phyloP scores from a whole-genome alignment of 2,888 invertebrate genomes.

The Euzophera pinguis region DNA sequence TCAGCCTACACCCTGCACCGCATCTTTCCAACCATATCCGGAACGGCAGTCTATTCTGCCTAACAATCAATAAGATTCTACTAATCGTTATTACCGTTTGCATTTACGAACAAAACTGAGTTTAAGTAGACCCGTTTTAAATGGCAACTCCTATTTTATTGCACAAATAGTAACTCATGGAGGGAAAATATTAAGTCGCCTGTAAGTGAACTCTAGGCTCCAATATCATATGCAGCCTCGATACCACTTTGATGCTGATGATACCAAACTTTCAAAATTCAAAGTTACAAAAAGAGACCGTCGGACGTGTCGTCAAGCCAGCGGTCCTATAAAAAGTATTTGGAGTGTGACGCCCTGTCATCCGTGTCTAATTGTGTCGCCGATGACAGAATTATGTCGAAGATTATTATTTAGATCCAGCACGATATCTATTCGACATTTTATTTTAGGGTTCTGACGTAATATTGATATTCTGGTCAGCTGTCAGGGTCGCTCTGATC shows the following conservation, averaged over 20 bases:
- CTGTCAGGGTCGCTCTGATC: slow-evolving; percentile 24
- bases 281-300: neutral
- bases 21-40: too few relatives aligned
- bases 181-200: too few relatives aligned
- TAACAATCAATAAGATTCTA: too few relatives aligned
- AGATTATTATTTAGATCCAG: slow-evolving; percentile 43
- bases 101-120: too few relatives aligned
- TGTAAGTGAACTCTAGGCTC: too few relatives aligned
- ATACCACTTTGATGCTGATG: too few relatives aligned
- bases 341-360: slow-evolving; percentile 36
- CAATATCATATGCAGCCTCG: too few relatives aligned
- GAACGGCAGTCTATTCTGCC: too few relatives aligned
- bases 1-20: too few relatives aligned
- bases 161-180: too few relatives aligned
- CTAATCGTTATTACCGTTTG: too few relatives aligned
- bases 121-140: too few relatives aligned
- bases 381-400: slow-evolving; percentile 62
- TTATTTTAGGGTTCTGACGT: slow-evolving; percentile 50
- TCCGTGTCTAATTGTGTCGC: slow-evolving; percentile 44
- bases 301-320: slow-evolving; percentile 4
- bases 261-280: slow-evolving; percentile 6
- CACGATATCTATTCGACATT: slow-evolving; percentile 32
- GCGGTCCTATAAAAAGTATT: slow-evolving; percentile 23
- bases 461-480: slow-evolving; percentile 30
- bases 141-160: neutral